Conservation (phyloP, 2,797 vertebrate genomes). For the Peromyscus nudipes region DNA sequence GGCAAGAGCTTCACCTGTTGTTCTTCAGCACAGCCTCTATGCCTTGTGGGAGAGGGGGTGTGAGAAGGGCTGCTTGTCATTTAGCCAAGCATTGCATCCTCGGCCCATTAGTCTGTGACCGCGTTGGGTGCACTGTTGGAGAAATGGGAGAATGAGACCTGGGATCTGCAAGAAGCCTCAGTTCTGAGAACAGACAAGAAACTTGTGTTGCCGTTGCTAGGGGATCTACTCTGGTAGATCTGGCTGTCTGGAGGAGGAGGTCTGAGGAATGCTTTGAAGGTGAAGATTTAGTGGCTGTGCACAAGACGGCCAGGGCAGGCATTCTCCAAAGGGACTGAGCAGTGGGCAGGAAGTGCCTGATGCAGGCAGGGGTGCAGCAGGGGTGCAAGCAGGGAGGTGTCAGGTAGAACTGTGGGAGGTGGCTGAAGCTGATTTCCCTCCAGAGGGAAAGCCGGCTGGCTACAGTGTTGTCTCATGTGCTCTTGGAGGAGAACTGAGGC, state of each 20-base stretch:
- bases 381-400: not conserved
- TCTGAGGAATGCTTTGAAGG: not conserved
- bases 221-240: not conserved
- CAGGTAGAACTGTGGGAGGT: not conserved
- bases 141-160: not conserved
- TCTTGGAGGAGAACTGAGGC: not conserved
- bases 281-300: not conserved
- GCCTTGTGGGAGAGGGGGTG: not conserved
- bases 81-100: not conserved
- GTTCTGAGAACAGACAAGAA: not conserved
- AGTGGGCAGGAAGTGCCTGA: not conserved
- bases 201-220: not conserved
- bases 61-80: not conserved
- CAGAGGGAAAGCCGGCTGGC: not conserved
- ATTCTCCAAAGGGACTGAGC: not conserved
- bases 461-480: not conserved
- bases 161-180: not conserved
- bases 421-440: not conserved
- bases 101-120: not conserved
- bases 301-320: not conserved
- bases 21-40: not conserved
- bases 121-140: not conserved
- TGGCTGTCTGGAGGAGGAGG: not conserved
- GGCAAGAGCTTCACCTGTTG: constrained; percentile 70
- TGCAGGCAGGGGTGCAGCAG: too few species aligned